phyloP scores from a whole-genome alignment of 2,113 vertebrate species.

The Elaphurus davidianus region DNA sequence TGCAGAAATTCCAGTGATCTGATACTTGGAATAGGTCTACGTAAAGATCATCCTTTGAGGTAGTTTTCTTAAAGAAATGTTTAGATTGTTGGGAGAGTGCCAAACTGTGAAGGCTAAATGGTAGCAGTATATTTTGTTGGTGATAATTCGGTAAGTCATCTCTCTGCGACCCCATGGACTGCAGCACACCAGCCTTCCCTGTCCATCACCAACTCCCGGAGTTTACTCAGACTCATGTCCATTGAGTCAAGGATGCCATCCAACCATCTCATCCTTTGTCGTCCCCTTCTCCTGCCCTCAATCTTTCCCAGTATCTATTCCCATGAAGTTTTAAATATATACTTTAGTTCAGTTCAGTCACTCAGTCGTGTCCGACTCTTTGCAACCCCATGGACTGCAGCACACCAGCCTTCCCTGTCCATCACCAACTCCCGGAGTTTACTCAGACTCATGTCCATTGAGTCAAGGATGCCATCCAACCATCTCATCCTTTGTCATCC shows the following conservation, averaged over 20 bases:
- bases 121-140: background rate
- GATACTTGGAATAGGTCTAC: background rate
- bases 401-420: too few species aligned
- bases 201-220: background rate
- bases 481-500: too few species aligned
- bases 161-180: background rate
- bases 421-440: too few species aligned
- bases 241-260: background rate
- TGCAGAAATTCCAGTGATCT: background rate
- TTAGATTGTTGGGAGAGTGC: background rate
- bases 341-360: too few species aligned
- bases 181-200: background rate
- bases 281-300: background rate
- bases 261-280: background rate
- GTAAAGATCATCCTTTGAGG: background rate
- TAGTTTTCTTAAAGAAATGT: background rate
- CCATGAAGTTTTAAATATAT: too few species aligned
- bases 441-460: too few species aligned
- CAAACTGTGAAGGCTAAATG: background rate
- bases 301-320: background rate
- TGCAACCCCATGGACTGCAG: too few species aligned
- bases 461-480: too few species aligned
- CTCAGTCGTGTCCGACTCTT: too few species aligned
- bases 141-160: background rate
- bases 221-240: background rate